These are phyloP conservation scores for Onchidella celtica DNA, from an alignment of 2,888 invertebrate genomes.

Conservation along the genomic window DNA sequence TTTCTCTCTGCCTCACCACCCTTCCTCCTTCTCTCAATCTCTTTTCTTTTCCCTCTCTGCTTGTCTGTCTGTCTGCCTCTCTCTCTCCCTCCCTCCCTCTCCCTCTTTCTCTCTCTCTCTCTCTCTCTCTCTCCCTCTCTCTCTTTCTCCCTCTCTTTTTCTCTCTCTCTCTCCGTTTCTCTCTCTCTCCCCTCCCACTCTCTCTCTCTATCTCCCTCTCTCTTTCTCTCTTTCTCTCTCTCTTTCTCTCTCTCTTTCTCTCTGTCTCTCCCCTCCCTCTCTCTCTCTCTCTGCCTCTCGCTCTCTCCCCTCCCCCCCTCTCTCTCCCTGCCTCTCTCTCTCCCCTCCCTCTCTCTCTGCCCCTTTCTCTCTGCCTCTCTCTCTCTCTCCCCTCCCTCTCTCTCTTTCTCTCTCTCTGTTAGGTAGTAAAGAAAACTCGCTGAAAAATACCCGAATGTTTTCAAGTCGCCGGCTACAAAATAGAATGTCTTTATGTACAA, in stretches of 20 bases:
- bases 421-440: too few relatives aligned
- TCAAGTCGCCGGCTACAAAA: too few relatives aligned
- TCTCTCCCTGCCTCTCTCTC: too few relatives aligned
- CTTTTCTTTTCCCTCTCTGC: not conserved
- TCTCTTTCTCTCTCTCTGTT: slow-evolving; percentile 7
- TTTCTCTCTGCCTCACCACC: too few relatives aligned
- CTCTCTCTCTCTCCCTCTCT: too few relatives aligned
- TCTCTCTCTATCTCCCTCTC: too few relatives aligned
- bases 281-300: not conserved
- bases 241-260: not conserved
- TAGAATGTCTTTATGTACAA: too few relatives aligned
- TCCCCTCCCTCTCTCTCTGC: not conserved
- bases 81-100: not conserved
- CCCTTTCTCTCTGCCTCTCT: not conserved
- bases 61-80: too few relatives aligned
- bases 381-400: not conserved
- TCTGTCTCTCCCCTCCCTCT: slow-evolving; percentile 21
- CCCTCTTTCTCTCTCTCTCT: too few relatives aligned
- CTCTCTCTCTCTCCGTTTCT: slow-evolving; percentile 10
- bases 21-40: not conserved
- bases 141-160: too few relatives aligned
- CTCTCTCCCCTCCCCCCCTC: too few relatives aligned
- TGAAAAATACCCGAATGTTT: too few relatives aligned
- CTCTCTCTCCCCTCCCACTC: not conserved
- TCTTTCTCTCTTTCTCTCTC: not conserved